A percentile compares a stretch with the other conserved stretches of the same genome.
phyloP scores from a whole-genome alignment of 92 coral and sea anemone genomes.

The Heliopora coerulea region DNA sequence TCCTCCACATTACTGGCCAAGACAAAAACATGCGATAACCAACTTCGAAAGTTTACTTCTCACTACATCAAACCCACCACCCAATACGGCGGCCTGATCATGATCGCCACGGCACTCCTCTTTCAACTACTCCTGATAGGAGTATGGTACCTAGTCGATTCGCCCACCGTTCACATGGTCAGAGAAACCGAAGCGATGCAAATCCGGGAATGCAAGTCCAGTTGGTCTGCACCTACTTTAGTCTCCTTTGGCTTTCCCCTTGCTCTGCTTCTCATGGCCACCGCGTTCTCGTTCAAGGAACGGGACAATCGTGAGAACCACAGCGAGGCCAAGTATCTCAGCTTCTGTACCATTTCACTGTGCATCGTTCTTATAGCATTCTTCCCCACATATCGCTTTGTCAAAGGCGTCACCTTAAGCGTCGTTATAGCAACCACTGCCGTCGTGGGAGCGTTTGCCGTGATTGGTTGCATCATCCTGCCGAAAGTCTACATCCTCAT shows the following conservation, averaged over 20 bases:
- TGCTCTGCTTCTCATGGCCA: constrained; percentile 65
- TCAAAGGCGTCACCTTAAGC: constrained; percentile 75
- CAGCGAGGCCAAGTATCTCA: constrained; percentile 85
- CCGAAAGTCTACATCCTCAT: constrained; percentile 81
- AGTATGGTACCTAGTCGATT: constrained; percentile 60
- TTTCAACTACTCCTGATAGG: constrained; percentile 63
- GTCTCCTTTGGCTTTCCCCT: constrained; percentile 67
- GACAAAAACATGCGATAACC: constrained; percentile 60
- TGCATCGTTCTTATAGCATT: constrained; percentile 85
- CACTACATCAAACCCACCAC: constrained; percentile 51
- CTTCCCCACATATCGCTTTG: constrained; percentile 88
- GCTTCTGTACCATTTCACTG: constrained; percentile 85
- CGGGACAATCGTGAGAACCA: constrained; percentile 71
- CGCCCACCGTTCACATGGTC: constrained; percentile 55
- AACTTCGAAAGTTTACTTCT: constrained; percentile 60
- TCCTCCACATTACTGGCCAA: constrained; percentile 70
- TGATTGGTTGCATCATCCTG: constrained; percentile 76
- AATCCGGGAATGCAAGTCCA: constrained; percentile 69
- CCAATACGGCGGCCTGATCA: constrained; percentile 47
- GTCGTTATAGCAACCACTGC: constrained; percentile 73
- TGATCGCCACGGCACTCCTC: constrained; percentile 50
- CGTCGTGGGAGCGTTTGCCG: constrained; percentile 71
- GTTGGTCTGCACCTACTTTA: constrained; percentile 62
- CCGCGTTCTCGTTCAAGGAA: constrained; percentile 75
- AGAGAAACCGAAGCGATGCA: constrained; percentile 60